These are phyloP conservation scores for Holcopasites calliopsidis DNA, from an alignment of 1,140 invertebrate species.

Conservation along the genomic window DNA sequence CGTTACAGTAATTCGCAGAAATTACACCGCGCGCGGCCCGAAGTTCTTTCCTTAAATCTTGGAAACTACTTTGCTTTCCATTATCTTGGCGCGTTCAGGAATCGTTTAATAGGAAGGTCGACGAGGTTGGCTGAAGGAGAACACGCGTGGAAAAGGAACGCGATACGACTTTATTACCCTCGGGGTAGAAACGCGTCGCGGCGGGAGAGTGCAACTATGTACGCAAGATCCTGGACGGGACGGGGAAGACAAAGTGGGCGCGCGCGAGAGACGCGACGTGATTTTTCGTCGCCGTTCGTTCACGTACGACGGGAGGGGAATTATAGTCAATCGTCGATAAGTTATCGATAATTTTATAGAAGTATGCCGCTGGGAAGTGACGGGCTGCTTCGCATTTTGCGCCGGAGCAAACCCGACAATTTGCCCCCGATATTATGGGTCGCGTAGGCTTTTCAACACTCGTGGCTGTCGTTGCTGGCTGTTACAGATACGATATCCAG, in stretches of 20 bases:
- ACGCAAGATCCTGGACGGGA: conserved; percentile 5
- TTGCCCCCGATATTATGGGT: conserved; percentile 66
- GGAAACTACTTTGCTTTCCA: conserved; percentile 2
- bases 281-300: conserved; percentile 49
- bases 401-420: conserved; percentile 67
- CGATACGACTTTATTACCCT: conserved; percentile 45
- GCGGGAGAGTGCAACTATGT: conserved; percentile 14
- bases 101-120: conserved; percentile 26
- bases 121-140: background rate
- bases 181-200: conserved; percentile 25
- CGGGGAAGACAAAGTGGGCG: background rate
- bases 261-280: background rate
- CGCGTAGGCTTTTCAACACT: conserved; percentile 24
- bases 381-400: conserved; percentile 51
- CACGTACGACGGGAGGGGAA: conserved; percentile 57
- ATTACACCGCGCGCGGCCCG: background rate
- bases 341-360: conserved; percentile 73
- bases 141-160: background rate
- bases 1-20: background rate
- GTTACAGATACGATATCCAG: conserved; percentile 55
- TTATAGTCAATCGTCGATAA: conserved; percentile 71
- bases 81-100: conserved; percentile 6
- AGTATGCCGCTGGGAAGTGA: conserved; percentile 66
- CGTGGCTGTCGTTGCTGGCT: conserved; percentile 25
- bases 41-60: background rate